Evolutionary conservation across 2,888 invertebrate genomes (phyloP).

Genomic region (Andrena trimmerana): DNA sequence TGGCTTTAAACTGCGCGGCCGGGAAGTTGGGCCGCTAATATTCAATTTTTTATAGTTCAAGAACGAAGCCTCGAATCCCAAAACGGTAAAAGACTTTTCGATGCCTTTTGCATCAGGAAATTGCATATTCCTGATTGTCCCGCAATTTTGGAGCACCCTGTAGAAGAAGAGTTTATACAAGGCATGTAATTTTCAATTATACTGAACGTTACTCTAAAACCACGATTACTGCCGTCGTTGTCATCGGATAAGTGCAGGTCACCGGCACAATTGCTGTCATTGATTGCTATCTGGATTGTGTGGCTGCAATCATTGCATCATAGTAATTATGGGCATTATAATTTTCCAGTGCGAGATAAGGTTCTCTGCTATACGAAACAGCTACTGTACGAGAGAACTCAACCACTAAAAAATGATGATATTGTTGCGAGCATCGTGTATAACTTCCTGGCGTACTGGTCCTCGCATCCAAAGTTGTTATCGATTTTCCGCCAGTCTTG

Average conservation of each 20-base stretch:
- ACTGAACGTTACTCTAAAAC: not conserved
- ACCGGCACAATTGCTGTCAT: conserved; percentile 9
- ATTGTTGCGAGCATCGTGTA: not conserved
- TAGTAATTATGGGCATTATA: conserved; percentile 13
- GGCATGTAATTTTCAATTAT: not conserved
- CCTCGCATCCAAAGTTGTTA: no score
- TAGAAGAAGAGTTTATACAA: not conserved
- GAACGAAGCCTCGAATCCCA: no score
- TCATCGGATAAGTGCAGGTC: conserved; percentile 23
- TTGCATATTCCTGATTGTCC: no score
- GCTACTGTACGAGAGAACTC: not conserved
- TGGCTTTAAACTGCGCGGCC: no score
- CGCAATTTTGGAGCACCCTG: not conserved
- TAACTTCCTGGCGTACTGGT: no score
- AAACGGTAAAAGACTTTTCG: no score
- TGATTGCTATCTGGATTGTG: conserved; percentile 30
- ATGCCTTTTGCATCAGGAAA: no score
- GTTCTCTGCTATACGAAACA: not conserved
- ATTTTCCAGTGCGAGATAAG: not conserved
- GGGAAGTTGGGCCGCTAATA: no score
- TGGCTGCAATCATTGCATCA: conserved; percentile 28
- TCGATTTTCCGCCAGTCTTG: no score
- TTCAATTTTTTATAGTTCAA: no score
- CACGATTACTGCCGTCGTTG: conserved; percentile 18
- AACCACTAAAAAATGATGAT: not conserved